Evolutionary conservation across 2,113 vertebrate genomes (phyloP), one percentile per base, ranked within the genome.

Genomic region (Genyomyrus donnyi): DNA sequence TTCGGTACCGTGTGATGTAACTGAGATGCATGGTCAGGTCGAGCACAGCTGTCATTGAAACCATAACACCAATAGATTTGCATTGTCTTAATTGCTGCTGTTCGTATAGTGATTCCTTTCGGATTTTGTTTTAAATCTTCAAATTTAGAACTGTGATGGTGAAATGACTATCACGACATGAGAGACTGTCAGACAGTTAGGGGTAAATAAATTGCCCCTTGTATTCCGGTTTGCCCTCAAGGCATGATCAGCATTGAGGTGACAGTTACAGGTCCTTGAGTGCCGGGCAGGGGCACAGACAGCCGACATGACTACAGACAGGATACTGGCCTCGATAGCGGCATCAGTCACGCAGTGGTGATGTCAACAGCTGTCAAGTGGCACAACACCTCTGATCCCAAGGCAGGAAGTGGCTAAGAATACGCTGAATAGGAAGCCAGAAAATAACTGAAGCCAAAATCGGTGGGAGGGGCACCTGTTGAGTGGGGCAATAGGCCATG

Each of bases 351-450:
- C 58, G 49, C 45, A 46, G 46, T 35, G 21, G 62, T 58, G 45
- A 39, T 46, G 46, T 74, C 85, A 88, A 48, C 62, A 42, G 85
- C 84, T 87, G 84, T 74, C 58, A 92, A 77, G 50, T 56, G 39
- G 39, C 88, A 35, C 77, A 83, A 24, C 88, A 70, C 48, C 85
- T 90, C 89, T 88, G 62, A 10, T 53, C 88, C 62, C 49, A 62
- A n/a, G 84, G 87, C 70, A 93, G 89, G 91, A 93, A 92, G 89
- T n/a, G 39, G 85, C 87, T 91, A 91, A 90, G 90, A 91, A 92
- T 88, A 91, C n/a, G 90, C 10, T 13, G 2, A 91, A 89, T 24
- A 62, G 53, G 87, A 89, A 24, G 27, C 85, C 56, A 1, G 31
- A 91, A 89, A 90, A 83, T 56, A 93, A 93, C 88, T 66, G 91